Evolutionary conservation across 2,113 vertebrate species (phyloP), one percentile per base, ranked within the genome.

Genomic region (Pleuronectes platessa): DNA sequence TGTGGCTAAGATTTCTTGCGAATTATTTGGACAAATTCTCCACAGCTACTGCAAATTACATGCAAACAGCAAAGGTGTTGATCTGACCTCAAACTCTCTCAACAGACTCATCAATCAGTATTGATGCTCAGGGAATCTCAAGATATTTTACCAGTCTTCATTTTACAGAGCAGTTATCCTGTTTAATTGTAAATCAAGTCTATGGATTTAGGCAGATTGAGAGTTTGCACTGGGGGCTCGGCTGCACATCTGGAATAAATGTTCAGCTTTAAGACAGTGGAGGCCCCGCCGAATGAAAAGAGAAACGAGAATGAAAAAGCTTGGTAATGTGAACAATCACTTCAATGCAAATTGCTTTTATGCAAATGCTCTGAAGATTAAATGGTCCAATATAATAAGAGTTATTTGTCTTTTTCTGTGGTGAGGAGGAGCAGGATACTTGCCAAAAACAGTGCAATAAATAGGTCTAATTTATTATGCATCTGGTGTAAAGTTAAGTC

Each of bases 361-460:
- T 79, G 65, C 26, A 75, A 80, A 84, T 61, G 42, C 11, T 71
- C 66, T n/a, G 35, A 66, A 14, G 56, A 82, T 76, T 72, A 21
- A 64, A 70, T 3, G 6, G 37, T 58, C 47, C 60, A 81, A 47
- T 21, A 11, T 35, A 35, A 20, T n/a, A 53, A 53, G 20, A 53
- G 20, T 31, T 26, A 47, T 58, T 69, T 65, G 5, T 42, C 15
- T 55, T 61, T 58, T 51, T 24, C 23, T 27, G 13, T 61, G 37
- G 27, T 55, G 27, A 49, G 37, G 31, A 21, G 53, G 58, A 3
- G 24, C 21, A 23, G 58, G 17, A 18, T 35, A 24, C 54, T 78
- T n/a, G 21, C 58, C 23, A 45, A 24, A 42, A 49, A 42, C 10
- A 53, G 11, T 11, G 3, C 37, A 51, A 35, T 53, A 49, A 49